Evolutionary conservation across 2,888 invertebrate genomes (phyloP), one percentile per base, ranked within the genome.

Genomic region (Tenthredo scrophulariae): DNA sequence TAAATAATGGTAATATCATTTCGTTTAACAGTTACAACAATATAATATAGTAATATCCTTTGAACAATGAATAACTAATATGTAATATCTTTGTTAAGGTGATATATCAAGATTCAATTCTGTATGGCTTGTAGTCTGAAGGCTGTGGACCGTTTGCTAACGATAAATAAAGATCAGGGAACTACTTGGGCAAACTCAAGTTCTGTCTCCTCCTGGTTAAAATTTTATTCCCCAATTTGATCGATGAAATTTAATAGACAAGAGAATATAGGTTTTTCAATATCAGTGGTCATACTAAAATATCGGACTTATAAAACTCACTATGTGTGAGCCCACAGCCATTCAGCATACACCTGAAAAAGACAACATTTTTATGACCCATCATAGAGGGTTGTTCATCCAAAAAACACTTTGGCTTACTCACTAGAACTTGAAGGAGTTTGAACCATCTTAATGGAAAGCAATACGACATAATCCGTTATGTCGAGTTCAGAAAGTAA

Each of bases 1-100:
- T 85, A 87, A 87, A 89, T 85, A 87, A 67, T 83, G 83, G 83
- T 83, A 83, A 83, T 83, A 83, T 67, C 83, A 83, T 83, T 67
- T 83, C 83, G 62, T 83, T 46, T 46, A 83, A 83, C 83, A 83
- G 50, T 83, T 26, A 83, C 46, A 83, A 83, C 83, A 83, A 43
- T 74, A 80, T 37, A 80, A 77, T 77, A 77, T 77, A 54, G 77
- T 62, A 80, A 80, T 80, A 83, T 83, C 50, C 83, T 83, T 83
- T 62, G 58, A 80, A 80, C 80, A 80, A 62, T 62, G n/a, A 37
- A 40, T 80, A 62, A 62, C 62, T 62, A 40, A 40, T 29, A 77
- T 5, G 18, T 74, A 83, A 50, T 67, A 67, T 67, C 65, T 43
- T 67, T 67, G 43, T 43, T 18, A 29, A 18, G 15, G 43, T 43